Conservation (phyloP, 2,888 invertebrate genomes). For the Caradrina kadenii region DNA sequence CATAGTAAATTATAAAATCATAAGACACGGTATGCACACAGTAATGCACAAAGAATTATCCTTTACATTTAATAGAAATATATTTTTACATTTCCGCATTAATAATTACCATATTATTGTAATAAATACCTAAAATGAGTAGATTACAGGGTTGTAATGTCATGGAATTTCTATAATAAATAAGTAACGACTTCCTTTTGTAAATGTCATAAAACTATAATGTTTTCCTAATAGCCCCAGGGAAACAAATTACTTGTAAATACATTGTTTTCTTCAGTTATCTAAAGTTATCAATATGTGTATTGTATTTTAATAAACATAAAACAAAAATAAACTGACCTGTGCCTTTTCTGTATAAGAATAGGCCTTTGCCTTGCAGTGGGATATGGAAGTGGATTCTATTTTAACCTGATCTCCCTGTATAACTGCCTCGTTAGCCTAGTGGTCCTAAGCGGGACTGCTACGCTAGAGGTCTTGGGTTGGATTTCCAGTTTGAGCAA, state of each 20-base stretch:
- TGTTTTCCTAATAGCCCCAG: conserved; percentile 73
- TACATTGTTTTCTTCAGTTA: conserved; percentile 54
- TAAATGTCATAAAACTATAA: conserved; percentile 58
- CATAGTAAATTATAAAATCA: conserved; percentile 9
- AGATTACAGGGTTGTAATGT: conserved; percentile 41
- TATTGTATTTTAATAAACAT: not conserved
- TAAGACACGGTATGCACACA: conserved; percentile 7
- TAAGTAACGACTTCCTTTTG: conserved; percentile 70
- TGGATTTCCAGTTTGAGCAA: too few relatives aligned
- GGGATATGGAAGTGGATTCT: too few relatives aligned
- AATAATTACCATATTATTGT: conserved; percentile 45
- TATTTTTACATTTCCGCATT: conserved; percentile 60
- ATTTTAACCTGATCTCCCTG: too few relatives aligned
- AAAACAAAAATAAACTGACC: not conserved
- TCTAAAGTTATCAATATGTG: conserved; percentile 42
- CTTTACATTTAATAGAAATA: conserved; percentile 22
- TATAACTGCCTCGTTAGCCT: too few relatives aligned
- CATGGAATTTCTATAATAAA: conserved; percentile 57
- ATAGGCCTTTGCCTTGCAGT: too few relatives aligned
- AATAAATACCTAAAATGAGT: conserved; percentile 53
- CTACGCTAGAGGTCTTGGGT: too few relatives aligned
- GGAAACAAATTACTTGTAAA: conserved; percentile 53
- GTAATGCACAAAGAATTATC: conserved; percentile 24
- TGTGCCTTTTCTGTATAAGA: too few relatives aligned
- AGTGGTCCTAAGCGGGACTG: too few relatives aligned